Percentiles rank a stretch among this genome's conserved stretches.
phyloP scores from a whole-genome alignment of 2,888 invertebrate genomes.

The Rhaphigaster nebulosa region DNA sequence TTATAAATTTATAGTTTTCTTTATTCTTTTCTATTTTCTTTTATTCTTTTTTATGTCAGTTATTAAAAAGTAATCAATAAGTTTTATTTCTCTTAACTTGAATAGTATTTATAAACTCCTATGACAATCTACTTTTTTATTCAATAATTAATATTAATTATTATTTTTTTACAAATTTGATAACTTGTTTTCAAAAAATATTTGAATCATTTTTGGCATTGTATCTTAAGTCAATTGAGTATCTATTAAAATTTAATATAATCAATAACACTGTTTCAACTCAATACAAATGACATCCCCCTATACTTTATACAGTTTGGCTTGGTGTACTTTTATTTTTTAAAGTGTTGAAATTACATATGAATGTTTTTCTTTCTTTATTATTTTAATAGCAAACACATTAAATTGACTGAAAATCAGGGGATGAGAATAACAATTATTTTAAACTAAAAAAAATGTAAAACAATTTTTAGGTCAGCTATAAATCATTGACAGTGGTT shows the following conservation, averaged over 20 bases:
- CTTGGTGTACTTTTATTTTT: neutral
- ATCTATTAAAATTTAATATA: neutral
- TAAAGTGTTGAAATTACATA: too few species aligned
- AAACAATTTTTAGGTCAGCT: too few species aligned
- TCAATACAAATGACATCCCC: neutral
- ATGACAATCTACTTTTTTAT: neutral
- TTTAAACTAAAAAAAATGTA: too few species aligned
- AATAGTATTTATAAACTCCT: neutral
- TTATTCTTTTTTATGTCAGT: too few species aligned
- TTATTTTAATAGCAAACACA: too few species aligned
- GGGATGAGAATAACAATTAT: too few species aligned
- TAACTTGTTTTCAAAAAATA: neutral
- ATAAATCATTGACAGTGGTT: too few species aligned
- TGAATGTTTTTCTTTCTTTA: too few species aligned
- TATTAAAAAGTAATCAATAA: neutral
- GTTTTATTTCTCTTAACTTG: neutral
- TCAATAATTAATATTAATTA: neutral
- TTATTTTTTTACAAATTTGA: neutral
- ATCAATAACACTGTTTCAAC: neutral
- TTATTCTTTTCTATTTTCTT: too few species aligned
- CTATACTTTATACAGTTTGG: neutral
- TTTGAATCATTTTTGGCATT: neutral
- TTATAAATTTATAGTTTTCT: too few species aligned
- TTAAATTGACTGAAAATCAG: too few species aligned
- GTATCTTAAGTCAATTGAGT: neutral